Base-by-base conservation (phyloP, 2,888 invertebrate genomes). In the Cylindroiulus punctatus region DNA sequence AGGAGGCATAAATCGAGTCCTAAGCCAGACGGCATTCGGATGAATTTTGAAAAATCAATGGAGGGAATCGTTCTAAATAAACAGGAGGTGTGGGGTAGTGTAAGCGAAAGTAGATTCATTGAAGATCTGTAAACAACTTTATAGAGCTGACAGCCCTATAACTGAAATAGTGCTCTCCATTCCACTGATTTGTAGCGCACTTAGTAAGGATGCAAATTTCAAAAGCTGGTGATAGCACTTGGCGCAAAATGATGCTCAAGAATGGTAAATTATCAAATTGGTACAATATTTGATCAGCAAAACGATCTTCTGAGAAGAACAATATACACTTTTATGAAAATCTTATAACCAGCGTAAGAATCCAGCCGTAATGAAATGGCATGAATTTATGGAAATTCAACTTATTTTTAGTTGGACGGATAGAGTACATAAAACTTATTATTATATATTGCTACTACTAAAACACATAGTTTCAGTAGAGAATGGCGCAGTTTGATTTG, bases 101-200 rank as follows among this genome's bases (percentile, higher is more conserved):
- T n/a, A 40, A 40, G 40, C 8, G 40, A 40, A 8, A 44, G 44
- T 44, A 44, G 12, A 44, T 44, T 44, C 44, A 44, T 44, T 14
- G 44, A 44, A 44, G 44, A 44, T 3, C 44, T 1, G 44, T 14
- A 44, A 65, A 65, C 65, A 65, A 65, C 26, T 65, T 65, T 65
- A 65, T 65, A 10, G 65, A 5, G 26, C 3, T 65, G 65, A 65
- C 12, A 12, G 12, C 26, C 10, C 47, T 26, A 65, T 10, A 65
- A 65, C n/a, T 65, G 26, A 26, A 26, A 65, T 65, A 65, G 30
- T 26, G 65, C 65, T 26, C 26, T 8, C 65, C 65, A 65, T 26
- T 65, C 10, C 12, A 26, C 26, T 65, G 65, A 65, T 65, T 65
- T 65, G 65, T 65, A 65, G 65, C 10, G 65, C 65, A 65, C 65